Conservation (phyloP, 1,140 invertebrate species). For the Pseudachorutes palmiensis region DNA sequence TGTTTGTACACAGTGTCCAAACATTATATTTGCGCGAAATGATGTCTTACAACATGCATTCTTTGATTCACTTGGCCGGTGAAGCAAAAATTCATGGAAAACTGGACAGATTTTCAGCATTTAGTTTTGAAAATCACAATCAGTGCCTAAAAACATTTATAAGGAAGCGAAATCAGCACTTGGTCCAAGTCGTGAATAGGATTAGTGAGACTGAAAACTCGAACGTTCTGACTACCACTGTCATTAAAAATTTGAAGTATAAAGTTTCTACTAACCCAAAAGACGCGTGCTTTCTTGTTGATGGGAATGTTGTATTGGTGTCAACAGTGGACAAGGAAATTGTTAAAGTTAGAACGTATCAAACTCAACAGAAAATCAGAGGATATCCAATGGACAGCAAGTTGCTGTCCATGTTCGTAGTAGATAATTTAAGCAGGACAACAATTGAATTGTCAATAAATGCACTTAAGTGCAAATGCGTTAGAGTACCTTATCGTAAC, state of each 20-base stretch:
- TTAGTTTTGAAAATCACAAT: slow-evolving; percentile 12
- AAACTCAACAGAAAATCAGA: not conserved
- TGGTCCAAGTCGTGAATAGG: slow-evolving; percentile 8
- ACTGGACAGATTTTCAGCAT: slow-evolving; percentile 8
- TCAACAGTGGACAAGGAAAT: not conserved
- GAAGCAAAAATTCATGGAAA: not conserved
- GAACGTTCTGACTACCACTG: not conserved
- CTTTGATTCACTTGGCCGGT: not conserved
- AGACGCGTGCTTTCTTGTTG: not conserved
- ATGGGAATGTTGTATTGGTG: not conserved
- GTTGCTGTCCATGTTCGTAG: not conserved
- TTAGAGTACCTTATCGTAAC: not conserved
- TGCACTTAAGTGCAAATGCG: not conserved
- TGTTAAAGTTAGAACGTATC: not conserved
- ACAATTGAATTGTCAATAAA: not conserved
- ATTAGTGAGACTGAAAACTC: not conserved
- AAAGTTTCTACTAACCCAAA: not conserved
- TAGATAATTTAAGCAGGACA: not conserved
- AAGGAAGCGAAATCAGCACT: not conserved
- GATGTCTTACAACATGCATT: slow-evolving; percentile 5
- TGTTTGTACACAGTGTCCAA: not conserved
- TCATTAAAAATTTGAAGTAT: not conserved
- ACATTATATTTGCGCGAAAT: not conserved
- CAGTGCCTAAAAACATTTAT: not conserved
- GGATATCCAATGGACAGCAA: not conserved